Base-by-base conservation (phyloP, 2,888 invertebrate species). In the Gymnoscelis rufifasciata region DNA sequence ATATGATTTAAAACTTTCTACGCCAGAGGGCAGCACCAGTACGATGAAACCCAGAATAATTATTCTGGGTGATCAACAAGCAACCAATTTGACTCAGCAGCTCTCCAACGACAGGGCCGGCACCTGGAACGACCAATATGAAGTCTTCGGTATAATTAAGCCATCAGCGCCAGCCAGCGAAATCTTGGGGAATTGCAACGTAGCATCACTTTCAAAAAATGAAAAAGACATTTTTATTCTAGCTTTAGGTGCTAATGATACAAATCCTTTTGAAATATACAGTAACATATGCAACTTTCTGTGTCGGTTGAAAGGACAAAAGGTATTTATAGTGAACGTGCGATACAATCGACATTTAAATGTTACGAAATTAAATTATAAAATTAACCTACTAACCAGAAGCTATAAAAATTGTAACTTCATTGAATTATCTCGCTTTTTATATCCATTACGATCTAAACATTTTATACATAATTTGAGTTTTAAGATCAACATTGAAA, bases 61-160 rank as follows among this genome's bases (percentile, higher is more conserved):
- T 8, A 3, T 33, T 3, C 19, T 33, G 7, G 19, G 33, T 3
- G 33, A 33, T 10, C 15, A 33, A 15, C 33, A 33, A 15, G 33
- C 33, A 3, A 8, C n/a, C 15, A 33, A 33, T 10, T 15, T 33
- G n/a, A 15, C 33, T n/a, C 19, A 15, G 19, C 19, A 33, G 19
- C 10, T 33, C n/a, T 15, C 10, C 19, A 19, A 15, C 15, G 33
- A 33, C 19, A 14, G 33, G 15, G 15, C 5, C 4, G 15, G 15
- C 3, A 33, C 15, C 15, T 33, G 33, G 33, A 33, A 33, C 15
- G 33, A 33, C 33, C 15, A 33, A 33, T 33, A 33, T 19, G 33
- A 33, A 1, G 19, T 33, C 10, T 15, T 33, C 5, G 33, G 33
- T n/a, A n/a, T 33, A 6, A 33, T 19, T n/a, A 33, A 33, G 10